Base-by-base conservation (phyloP, 2,797 vertebrate species). In the Tinamus major region DNA sequence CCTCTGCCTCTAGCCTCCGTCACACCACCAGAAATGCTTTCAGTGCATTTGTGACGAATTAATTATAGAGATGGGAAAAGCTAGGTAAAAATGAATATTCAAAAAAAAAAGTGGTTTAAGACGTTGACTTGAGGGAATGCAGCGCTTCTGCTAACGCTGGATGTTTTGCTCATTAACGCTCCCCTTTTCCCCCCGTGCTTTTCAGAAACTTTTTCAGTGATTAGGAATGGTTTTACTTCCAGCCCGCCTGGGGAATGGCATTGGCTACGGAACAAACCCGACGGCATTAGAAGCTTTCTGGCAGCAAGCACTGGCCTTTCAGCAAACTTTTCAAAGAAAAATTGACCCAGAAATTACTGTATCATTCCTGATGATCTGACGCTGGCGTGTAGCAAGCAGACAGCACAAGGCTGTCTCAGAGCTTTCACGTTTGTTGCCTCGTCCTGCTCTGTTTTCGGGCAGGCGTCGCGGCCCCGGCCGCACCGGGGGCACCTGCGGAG, bases 1-100 rank as follows among this genome's bases (percentile, higher is more conserved):
- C 95, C 92, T 94, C 90, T 94, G 92, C 94, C 96, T 95, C 84
- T 93, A 95, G 96, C 93, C 94, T 90, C 96, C 93, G 94, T 89
- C 92, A 87, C 69, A 94, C 16, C 86, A 89, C 46, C 37, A 93
- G 89, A 93, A 83, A 70, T 59, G 90, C 95, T 96, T 94, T 86
- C 97, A 95, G 96, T 68, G 3, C 69, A 83, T 96, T 95, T 89
- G 78, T 93, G 95, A 95, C 96, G 96, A 96, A 94, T 96, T 95
- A 96, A 96, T 97, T 95, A 94, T 15, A 93, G 80, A 15, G 26
- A 95, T 87, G 91, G 84, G 81, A 90, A 29, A 94, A 81, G 79
- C 76, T 31, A 80, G 3, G 85, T 72, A 90, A 84, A 93, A 94
- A 94, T 92, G 78, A 92, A 86, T 89, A 85, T 81, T 92, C 13